phyloP scores from a whole-genome alignment of 2,113 vertebrate genomes.

The Oncorhynchus keta region DNA sequence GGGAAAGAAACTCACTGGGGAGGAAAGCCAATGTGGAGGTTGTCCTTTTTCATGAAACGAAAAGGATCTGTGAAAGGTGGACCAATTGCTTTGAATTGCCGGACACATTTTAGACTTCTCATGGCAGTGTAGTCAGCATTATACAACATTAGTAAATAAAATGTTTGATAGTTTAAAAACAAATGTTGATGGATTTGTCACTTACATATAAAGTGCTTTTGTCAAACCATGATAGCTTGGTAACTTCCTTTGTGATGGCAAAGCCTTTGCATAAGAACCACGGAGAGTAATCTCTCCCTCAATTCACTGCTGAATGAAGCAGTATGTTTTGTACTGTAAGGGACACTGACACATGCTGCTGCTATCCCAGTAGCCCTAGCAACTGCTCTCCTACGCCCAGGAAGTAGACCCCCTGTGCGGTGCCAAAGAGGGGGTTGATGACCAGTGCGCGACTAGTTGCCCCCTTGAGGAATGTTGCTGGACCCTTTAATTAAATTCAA shows the following conservation, averaged over 20 bases:
- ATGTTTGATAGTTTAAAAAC: background rate
- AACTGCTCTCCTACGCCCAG: conserved; percentile 87
- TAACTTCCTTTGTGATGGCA: conserved; percentile 37
- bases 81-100: conserved; percentile 3
- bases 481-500: conserved; percentile 60
- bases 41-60: background rate
- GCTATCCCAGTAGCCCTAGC: conserved; percentile 78
- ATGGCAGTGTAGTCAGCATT: background rate
- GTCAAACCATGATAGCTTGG: conserved; percentile 20
- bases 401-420: conserved; percentile 96
- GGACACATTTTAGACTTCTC: background rate
- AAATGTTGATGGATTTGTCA: conserved; percentile 10
- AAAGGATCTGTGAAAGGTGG: conserved; percentile 6
- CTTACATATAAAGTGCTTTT: conserved; percentile 1
- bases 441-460: conserved; percentile 95
- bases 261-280: conserved; percentile 16
- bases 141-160: background rate
- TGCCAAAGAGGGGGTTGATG: conserved; percentile 96
- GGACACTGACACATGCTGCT: conserved; percentile 12
- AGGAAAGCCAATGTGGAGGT: background rate
- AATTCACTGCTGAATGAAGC: conserved; percentile 34
- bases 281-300: conserved; percentile 6
- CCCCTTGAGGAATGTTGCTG: conserved; percentile 90
- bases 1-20: conserved; percentile 7
- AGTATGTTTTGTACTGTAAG: conserved; percentile 16